Base-by-base conservation (phyloP, 2,888 invertebrate genomes). In the Mythimna loreyi region DNA sequence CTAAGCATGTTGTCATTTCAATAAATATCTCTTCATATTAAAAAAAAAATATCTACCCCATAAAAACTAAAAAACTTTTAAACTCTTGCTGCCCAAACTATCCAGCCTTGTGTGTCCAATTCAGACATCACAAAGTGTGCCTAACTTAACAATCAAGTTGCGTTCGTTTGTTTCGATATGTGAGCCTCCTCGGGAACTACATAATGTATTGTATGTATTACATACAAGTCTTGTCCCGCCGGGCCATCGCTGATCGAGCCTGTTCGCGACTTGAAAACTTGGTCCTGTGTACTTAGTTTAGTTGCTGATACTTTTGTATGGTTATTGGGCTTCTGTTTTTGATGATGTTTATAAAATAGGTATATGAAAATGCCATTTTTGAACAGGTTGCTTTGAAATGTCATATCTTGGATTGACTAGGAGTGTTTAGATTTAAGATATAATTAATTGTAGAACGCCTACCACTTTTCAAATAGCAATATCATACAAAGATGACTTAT, bases 111-210 rank as follows among this genome's bases (percentile, higher is more conserved):
- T 82, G 28, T 77, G 71, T 72, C 47, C 6, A 0, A 0, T 1
- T 3, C 49, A 67, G 70, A 72, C 72, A 58, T 80, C 56, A 55
- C 65, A 60, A 82, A 83, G 57, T 80, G 65, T 79, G 71, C 64
- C 73, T 77, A 84, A 83, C 82, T 82, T 64, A 71, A 80, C 80
- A 78, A 80, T 82, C 73, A 82, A 80, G 77, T 84, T 82, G 59
- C 11, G 70, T 58, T 60, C 71, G 72, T 75, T 58, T 70, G 81
- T 83, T 83, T 80, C 78, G 69, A 72, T 78, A 78, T 78, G 69
- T 68, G 78, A 43, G 67, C 47, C 75, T 75, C 33, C 65, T 52
- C 55, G 66, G 50, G 58, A 57, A 56, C 66, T 78, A 65, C 59
- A 71, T 50, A 58, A 72, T 72, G 33, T 78, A 64, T 47, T 52